phyloP scores from a whole-genome alignment of 2,888 invertebrate species.

The Mimachlamys varia region DNA sequence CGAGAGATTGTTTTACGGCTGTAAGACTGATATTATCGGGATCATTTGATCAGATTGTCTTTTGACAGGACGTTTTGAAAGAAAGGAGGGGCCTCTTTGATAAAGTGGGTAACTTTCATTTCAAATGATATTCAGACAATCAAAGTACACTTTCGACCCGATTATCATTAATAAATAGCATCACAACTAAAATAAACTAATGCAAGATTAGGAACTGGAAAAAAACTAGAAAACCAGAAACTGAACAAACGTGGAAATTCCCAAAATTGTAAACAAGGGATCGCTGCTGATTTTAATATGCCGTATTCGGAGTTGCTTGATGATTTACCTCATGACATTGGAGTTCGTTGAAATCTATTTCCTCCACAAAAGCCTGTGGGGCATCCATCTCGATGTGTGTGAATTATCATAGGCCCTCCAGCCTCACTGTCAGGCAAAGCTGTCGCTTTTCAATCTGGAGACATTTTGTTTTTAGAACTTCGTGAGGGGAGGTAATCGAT shows the following conservation, averaged over 20 bases:
- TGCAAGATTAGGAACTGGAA: background rate
- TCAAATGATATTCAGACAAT: background rate
- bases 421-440: background rate
- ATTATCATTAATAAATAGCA: background rate
- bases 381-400: slow-evolving; percentile 62
- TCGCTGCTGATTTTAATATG: background rate
- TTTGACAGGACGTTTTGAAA: too few species aligned
- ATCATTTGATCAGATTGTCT: too few species aligned
- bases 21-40: too few species aligned
- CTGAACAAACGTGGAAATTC: background rate
- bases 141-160: background rate
- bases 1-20: too few species aligned
- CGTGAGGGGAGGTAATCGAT: background rate
- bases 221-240: too few species aligned
- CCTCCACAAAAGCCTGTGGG: slow-evolving; percentile 77
- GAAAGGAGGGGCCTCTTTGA: too few species aligned
- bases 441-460: background rate
- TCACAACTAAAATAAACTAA: background rate
- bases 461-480: background rate
- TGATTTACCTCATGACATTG: slow-evolving; percentile 74
- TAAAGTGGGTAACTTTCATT: background rate
- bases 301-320: background rate
- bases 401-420: slow-evolving; percentile 27
- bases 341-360: slow-evolving; percentile 77
- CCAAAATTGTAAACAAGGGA: background rate